Base-by-base conservation (phyloP, 2,888 invertebrate genomes). In the Choristoneura rosaceana region DNA sequence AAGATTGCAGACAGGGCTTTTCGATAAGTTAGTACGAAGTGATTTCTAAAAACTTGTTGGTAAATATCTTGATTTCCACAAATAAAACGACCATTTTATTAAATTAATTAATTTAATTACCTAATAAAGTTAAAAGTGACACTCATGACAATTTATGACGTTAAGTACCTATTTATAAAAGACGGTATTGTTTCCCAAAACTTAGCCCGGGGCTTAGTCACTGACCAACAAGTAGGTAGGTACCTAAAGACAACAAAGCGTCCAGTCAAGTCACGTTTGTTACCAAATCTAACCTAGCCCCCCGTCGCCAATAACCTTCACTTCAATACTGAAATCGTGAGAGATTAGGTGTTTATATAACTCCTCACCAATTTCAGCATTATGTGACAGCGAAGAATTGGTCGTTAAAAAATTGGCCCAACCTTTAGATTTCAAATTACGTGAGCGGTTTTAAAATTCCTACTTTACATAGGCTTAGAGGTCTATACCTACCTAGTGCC, bases 241-340 rank as follows among this genome's bases (percentile, higher is more conserved):
- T 61, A 38, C 38, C 38, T 7, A 45, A 55, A 34, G 45, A 62
- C 58, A 66, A 70, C 47, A 61, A 47, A 70, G 43, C 45, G 38
- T 41, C 67, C 62, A 34, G 45, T 47, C 71, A 63, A 71, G 71
- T 71, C 62, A 71, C 67, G 67, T 71, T 71, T 63, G 62, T 68
- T 71, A 63, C 67, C 62, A 71, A 68, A 63, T 65, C 15, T 68
- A 71, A 71, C 62, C 71, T 67, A 67, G 67, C 67, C 67, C 71
- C 67, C 47, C 33, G 67, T 68, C 62, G 41, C 67, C 58, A 41
- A 34, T 45, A 58, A 68, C 71, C 71, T 71, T 71, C 62, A 67
- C 47, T 62, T 63, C 62, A 38, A 50, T 43, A 43, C 66, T 62
- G 55, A 61, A 68, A 63, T 58, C 71, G 61, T 62, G 71, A 71